A percentile compares a stretch with the other conserved stretches of the same genome.
Conservation (phyloP, 2,888 invertebrate species). For the Pelosia muscerda region DNA sequence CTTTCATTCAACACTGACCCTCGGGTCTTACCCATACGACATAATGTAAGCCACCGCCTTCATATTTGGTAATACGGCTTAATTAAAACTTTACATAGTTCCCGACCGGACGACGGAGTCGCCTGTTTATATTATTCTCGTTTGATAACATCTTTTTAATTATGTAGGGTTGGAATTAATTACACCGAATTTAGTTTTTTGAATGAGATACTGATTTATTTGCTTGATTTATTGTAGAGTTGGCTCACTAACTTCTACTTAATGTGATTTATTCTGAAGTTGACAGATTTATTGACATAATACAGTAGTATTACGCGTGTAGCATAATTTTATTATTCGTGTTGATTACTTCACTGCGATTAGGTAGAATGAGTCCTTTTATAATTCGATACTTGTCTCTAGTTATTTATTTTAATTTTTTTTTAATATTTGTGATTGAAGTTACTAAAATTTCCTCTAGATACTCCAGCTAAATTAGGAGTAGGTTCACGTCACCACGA, state of each 20-base stretch:
- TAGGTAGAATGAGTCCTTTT: neutral
- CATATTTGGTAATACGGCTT: slow-evolving; percentile 75
- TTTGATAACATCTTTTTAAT: slow-evolving; percentile 58
- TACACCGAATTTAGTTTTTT: slow-evolving; percentile 40
- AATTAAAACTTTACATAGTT: slow-evolving; percentile 79
- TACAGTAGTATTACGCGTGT: neutral
- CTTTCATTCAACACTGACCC: slow-evolving; percentile 73
- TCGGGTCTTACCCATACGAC: slow-evolving; percentile 55
- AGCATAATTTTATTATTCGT: slow-evolving; percentile 4
- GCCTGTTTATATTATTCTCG: slow-evolving; percentile 47
- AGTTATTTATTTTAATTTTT: neutral
- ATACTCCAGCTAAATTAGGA: no score
- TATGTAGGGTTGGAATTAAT: slow-evolving; percentile 50
- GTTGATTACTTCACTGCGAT: slow-evolving; percentile 1
- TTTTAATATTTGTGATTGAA: no score
- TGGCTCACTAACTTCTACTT: slow-evolving; percentile 24
- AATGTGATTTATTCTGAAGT: neutral
- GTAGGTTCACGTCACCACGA: no score
- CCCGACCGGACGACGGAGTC: slow-evolving; percentile 51
- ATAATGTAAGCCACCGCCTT: slow-evolving; percentile 55
- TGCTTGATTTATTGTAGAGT: slow-evolving; percentile 26
- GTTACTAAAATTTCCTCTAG: no score
- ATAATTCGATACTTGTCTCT: neutral
- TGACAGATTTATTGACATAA: neutral
- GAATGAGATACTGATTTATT: slow-evolving; percentile 26